phyloP scores from a whole-genome alignment of 2,113 vertebrate species.

The Poeciliopsis occidentalis region DNA sequence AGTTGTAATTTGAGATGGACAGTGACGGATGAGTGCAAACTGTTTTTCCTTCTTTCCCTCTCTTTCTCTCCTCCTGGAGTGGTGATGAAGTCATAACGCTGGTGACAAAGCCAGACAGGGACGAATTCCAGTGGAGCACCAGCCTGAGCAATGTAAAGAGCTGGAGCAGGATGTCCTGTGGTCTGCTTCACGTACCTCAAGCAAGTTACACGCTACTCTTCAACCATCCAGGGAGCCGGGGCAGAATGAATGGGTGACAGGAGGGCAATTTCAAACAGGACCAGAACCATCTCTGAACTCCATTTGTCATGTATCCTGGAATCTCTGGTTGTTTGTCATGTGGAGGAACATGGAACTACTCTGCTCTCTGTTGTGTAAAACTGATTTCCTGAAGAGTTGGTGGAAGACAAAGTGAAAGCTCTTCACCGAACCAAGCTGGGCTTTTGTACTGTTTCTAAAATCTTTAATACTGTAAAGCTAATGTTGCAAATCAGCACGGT shows the following conservation, averaged over 20 bases:
- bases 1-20: conserved; percentile 84
- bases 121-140: conserved; percentile 68
- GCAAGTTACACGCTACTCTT: conserved; percentile 61
- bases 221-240: conserved; percentile 50
- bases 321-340: too few relatives aligned
- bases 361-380: not conserved
- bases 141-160: conserved; percentile 76
- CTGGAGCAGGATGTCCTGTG: conserved; percentile 58
- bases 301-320: not conserved
- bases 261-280: not conserved
- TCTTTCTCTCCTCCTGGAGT: conserved; percentile 71
- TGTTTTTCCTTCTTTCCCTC: conserved; percentile 77
- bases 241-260: not conserved
- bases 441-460: not conserved
- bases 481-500: not conserved
- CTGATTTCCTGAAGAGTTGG: not conserved
- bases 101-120: conserved; percentile 74
- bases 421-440: not conserved
- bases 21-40: conserved; percentile 85
- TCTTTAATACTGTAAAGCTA: too few relatives aligned
- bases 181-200: conserved; percentile 50
- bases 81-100: conserved; percentile 81
- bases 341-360: not conserved
- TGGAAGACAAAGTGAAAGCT: too few relatives aligned
- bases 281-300: not conserved